Evolutionary conservation across 2,113 vertebrate species (phyloP).

Genomic region (Sylvicapra grimmia): DNA sequence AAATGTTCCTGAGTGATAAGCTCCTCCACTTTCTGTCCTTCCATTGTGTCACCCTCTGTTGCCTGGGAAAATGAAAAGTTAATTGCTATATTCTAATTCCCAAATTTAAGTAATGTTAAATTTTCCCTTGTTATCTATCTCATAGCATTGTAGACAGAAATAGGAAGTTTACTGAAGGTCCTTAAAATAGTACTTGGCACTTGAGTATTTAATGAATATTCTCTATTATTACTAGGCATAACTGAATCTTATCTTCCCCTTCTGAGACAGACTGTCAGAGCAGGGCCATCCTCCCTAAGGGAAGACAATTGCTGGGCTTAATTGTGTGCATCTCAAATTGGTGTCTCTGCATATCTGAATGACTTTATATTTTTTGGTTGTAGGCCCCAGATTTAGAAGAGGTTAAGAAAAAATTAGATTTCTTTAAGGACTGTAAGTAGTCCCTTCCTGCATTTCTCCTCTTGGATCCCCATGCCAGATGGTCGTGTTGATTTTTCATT

Average conservation of each 20-base stretch:
- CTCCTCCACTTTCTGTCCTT: neutral
- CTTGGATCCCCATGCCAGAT: neutral
- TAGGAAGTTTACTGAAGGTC: neutral
- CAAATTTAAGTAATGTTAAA: neutral
- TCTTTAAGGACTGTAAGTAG: neutral
- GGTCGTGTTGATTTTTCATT: neutral
- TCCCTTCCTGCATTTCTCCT: neutral
- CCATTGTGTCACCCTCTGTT: neutral
- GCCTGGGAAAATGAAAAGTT: neutral
- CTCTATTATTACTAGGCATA: neutral
- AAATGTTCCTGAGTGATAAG: neutral
- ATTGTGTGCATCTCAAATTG: neutral
- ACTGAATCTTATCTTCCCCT: neutral
- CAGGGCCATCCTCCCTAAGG: neutral
- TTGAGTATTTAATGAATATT: neutral
- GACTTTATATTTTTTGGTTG: neutral
- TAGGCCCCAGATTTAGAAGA: neutral
- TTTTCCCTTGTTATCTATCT: neutral
- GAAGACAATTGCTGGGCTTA: neutral
- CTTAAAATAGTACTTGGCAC: neutral
- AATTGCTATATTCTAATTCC: neutral
- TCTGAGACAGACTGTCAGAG: neutral
- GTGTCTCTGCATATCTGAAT: neutral
- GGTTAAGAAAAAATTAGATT: neutral
- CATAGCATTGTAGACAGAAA: neutral